Percentiles rank a stretch among this genome's conserved stretches.
phyloP scores from a whole-genome alignment of 1,140 invertebrate genomes.

The Stegodyphus mimosarum region DNA sequence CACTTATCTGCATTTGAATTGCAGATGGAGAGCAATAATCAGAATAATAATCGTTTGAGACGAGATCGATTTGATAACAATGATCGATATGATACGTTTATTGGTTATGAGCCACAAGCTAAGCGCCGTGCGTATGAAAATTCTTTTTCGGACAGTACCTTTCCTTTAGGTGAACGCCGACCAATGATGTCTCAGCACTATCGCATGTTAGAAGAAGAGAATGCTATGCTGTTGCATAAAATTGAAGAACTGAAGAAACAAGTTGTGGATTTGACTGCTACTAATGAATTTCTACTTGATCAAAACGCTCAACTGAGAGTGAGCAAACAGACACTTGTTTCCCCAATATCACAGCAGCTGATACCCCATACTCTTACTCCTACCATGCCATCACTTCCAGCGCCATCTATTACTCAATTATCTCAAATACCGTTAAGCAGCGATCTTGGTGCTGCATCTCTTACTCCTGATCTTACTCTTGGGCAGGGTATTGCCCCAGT shows the following conservation, averaged over 20 bases:
- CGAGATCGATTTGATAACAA: slow-evolving; percentile 42
- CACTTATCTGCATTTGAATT: slow-evolving; percentile 68
- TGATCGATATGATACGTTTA: slow-evolving; percentile 59
- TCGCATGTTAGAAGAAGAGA: slow-evolving; percentile 78
- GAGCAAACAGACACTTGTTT: slow-evolving; percentile 71
- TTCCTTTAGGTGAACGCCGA: slow-evolving; percentile 24
- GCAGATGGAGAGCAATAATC: slow-evolving; percentile 61
- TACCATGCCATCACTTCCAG: slow-evolving; percentile 40
- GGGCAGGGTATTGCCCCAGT: slow-evolving; percentile 64
- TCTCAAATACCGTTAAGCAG: slow-evolving; percentile 66
- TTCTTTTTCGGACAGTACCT: slow-evolving; percentile 21
- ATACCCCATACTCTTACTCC: slow-evolving; percentile 54
- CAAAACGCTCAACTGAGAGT: slow-evolving; percentile 83
- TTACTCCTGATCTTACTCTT: slow-evolving; percentile 68
- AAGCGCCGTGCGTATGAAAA: slow-evolving; percentile 62
- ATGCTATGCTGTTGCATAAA: slow-evolving; percentile 77
- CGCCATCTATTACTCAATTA: slow-evolving; percentile 51
- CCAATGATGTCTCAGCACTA: slow-evolving; percentile 54
- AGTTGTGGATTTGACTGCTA: slow-evolving; percentile 78
- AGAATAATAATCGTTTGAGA: slow-evolving; percentile 13
- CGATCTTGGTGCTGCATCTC: slow-evolving; percentile 65
- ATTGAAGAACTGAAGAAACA: slow-evolving; percentile 81
- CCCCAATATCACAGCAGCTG: slow-evolving; percentile 55
- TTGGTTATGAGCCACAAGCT: slow-evolving; percentile 63
- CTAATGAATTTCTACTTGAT: slow-evolving; percentile 83